Evolutionary conservation across 1,140 invertebrate species (phyloP).

Genomic region (Tetramorium parvispinum): DNA sequence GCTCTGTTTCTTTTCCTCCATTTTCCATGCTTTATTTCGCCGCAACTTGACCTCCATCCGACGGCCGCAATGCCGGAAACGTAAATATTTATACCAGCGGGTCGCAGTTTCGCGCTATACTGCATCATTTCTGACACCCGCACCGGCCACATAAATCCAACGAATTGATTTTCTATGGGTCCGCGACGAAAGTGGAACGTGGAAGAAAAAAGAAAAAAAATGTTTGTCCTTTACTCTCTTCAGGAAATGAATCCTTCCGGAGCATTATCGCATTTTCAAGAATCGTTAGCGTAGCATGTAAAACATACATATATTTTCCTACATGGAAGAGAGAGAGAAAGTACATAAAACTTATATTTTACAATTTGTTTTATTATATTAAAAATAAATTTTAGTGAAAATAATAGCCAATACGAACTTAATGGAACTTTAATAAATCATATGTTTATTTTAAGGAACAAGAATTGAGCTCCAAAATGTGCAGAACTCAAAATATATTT

Average conservation of each 20-base stretch:
- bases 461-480: neutral
- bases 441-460: neutral
- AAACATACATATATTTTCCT: neutral
- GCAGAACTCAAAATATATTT: neutral
- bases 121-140: slow-evolving; percentile 65
- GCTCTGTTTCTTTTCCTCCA: slow-evolving; percentile 26
- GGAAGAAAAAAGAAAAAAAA: neutral
- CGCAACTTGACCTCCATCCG: slow-evolving; percentile 36
- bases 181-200: slow-evolving; percentile 26
- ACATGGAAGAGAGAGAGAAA: neutral
- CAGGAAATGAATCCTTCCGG: neutral
- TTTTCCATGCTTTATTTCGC: slow-evolving; percentile 67
- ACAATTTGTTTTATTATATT: neutral
- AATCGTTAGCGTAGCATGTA: neutral
- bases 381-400: slow-evolving; percentile 5
- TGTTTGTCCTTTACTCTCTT: neutral
- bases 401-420: neutral
- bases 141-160: slow-evolving; percentile 62
- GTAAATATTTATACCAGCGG: slow-evolving; percentile 67
- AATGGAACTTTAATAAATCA: neutral
- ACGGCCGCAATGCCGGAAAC: slow-evolving; percentile 52
- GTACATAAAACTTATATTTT: neutral
- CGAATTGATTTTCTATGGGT: slow-evolving; percentile 57
- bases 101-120: slow-evolving; percentile 37
- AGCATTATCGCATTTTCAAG: neutral